Evolutionary conservation across 2,797 vertebrate genomes (phyloP), one percentile per base, ranked within the genome.

Genomic region (Cossypha niveicapilla): DNA sequence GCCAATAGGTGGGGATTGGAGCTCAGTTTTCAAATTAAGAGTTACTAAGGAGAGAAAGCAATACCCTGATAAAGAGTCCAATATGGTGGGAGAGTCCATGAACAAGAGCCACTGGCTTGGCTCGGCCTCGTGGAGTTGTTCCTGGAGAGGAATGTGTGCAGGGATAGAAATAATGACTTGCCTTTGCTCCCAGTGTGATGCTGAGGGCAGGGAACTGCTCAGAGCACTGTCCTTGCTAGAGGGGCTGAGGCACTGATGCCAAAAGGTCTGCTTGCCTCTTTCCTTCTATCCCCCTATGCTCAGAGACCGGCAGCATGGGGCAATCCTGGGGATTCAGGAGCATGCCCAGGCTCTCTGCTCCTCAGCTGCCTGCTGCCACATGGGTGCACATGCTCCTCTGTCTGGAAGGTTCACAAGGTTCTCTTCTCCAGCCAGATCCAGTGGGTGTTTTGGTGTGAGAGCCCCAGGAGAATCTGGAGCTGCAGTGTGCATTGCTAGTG

Each of bases 11-110:
- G 90, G 86, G 90, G 86, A 89, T 73, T 95, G 1, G 86, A 95
- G 90, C 83, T 90, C 74, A 88, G 87, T 94, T 96, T 95, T 95
- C 88, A 92, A 84, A 92, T 93, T 66, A 88, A 73, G 80, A 86
- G 63, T 78, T 91, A 62, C 30, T 76, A 54, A 23, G 19, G n/a
- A 62, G 63, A 81, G 56, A 90, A 88, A 92, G 54, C 56, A 84
- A 73, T 88, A 86, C 27, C 35, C 74, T 30, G 48, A 80, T 82
- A 61, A 65, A 68, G 86, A 80, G 61, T 92, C 67, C 93, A 95
- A 21, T 74, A 94, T 90, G 77, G 81, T 89, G 57, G 88, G 57
- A 93, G 57, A 92, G 34, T 76, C 88, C 74, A 83, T 27, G 41
- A 90, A 79, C 3, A 41, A 71, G 92, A 90, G 62, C 60, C 2